phyloP scores from a whole-genome alignment of 2,888 invertebrate genomes.

The Neoscelio sp. region DNA sequence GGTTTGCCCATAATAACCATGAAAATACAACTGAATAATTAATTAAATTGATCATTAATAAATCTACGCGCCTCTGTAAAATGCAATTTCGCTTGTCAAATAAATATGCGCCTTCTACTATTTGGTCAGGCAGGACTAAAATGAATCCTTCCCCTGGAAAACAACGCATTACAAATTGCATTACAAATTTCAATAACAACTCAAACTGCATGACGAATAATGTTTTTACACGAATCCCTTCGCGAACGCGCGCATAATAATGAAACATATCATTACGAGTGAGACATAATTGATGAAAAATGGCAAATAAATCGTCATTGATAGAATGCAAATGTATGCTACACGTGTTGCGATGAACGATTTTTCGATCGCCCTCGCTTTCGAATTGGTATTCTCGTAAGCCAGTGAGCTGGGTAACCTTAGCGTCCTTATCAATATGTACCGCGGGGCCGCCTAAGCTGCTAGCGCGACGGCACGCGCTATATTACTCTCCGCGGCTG shows the following conservation, averaged over 20 bases:
- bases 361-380: conserved; percentile 17
- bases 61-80: too few species aligned
- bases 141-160: too few species aligned
- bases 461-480: conserved; percentile 24
- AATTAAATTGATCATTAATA: too few species aligned
- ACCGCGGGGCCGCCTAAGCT: conserved; percentile 5
- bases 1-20: too few species aligned
- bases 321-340: conserved; percentile 31
- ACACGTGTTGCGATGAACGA: conserved; percentile 2
- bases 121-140: too few species aligned
- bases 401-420: conserved; percentile 12
- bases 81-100: too few species aligned
- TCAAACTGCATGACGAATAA: too few species aligned
- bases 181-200: too few species aligned
- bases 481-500: conserved; percentile 15
- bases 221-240: too few species aligned
- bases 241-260: conserved; percentile 9
- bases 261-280: conserved; percentile 5
- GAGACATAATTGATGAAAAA: conserved; percentile 26
- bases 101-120: too few species aligned
- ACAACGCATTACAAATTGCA: too few species aligned
- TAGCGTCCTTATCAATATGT: conserved; percentile 52
- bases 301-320: conserved; percentile 3
- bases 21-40: too few species aligned
- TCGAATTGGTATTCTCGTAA: conserved; percentile 27